Base-by-base conservation (phyloP, 2,797 vertebrate species). In the Diceros bicornis region DNA sequence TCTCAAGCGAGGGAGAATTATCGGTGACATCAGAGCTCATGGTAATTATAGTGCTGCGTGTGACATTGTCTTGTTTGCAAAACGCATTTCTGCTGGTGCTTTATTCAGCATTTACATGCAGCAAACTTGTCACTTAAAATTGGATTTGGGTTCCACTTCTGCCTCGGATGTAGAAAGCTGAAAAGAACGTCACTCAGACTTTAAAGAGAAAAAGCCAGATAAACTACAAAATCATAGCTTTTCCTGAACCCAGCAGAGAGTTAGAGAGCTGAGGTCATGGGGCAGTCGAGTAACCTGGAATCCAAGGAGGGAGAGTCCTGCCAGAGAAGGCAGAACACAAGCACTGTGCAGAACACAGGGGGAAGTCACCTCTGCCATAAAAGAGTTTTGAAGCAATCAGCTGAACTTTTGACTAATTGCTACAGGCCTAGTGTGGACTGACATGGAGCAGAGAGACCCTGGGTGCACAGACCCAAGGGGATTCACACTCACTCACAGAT, bases 281-380 rank as follows among this genome's bases (percentile, higher is more conserved):
- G 29, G 13, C 11, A 32, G 7, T 9, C 0, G 0, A 77, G 44
- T 5, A 71, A n/a, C 32, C 32, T 29, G 50, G 41, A 32, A 47
- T 47, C 37, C 9, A 41, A 59, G 75, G 17, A 27, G 66, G 23
- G 10, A n/a, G 52, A 52, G 14, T 20, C 21, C 21, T 14, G 4
- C 9, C 17, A 0, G 27, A n/a, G n/a, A 52, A 69, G 13, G 18
- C 18, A 25, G 85, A 21, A n/a, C 27, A 34, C 1, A 66, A 59
- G 21, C 20, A 23, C 17, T 66, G 57, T 6, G 5, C 88, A 52
- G 59, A 59, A 7, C 34, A 59, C 32, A 34, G 87, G 6, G 0
- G 0, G n/a, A 41, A 57, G 57, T 57, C 17, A 11, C 27, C 41
- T 34, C 6, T 75, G 29, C 61, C 0, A 11, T 14, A 13, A 61